Evolutionary conservation across 2,797 vertebrate genomes (phyloP).

Genomic region (Sebastes hopkinsi): DNA sequence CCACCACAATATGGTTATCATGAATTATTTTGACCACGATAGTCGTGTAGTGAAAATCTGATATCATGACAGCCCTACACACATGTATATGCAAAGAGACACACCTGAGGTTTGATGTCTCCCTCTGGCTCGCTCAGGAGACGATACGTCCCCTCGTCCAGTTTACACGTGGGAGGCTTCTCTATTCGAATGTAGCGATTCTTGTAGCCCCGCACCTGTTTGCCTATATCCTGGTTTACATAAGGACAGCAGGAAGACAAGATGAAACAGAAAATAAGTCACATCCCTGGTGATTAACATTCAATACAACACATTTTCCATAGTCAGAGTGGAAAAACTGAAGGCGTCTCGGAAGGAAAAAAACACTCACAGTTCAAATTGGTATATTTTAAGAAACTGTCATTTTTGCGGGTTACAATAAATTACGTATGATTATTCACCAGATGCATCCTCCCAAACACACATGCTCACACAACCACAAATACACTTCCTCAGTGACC

Average conservation of each 20-base stretch:
- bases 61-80: not conserved
- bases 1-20: not conserved
- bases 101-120: conserved; percentile 86
- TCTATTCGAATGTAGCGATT: conserved; percentile 85
- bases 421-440: conserved; percentile 2
- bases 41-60: not conserved
- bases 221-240: conserved; percentile 82
- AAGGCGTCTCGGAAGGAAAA: not conserved
- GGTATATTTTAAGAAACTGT: not conserved
- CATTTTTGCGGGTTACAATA: not conserved
- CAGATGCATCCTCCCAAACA: not conserved
- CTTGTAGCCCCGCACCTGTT: conserved; percentile 77
- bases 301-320: not conserved
- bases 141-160: conserved; percentile 84
- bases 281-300: not conserved
- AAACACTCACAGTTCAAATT: not conserved
- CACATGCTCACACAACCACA: conserved; percentile 20
- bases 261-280: not conserved
- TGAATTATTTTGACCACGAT: not conserved
- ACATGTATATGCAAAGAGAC: not conserved
- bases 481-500: conserved; percentile 15
- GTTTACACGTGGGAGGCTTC: conserved; percentile 87
- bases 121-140: conserved; percentile 86
- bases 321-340: not conserved
- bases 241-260: not conserved